phyloP scores from a whole-genome alignment of 2,888 invertebrate genomes.

The Phaedon cochleariae region DNA sequence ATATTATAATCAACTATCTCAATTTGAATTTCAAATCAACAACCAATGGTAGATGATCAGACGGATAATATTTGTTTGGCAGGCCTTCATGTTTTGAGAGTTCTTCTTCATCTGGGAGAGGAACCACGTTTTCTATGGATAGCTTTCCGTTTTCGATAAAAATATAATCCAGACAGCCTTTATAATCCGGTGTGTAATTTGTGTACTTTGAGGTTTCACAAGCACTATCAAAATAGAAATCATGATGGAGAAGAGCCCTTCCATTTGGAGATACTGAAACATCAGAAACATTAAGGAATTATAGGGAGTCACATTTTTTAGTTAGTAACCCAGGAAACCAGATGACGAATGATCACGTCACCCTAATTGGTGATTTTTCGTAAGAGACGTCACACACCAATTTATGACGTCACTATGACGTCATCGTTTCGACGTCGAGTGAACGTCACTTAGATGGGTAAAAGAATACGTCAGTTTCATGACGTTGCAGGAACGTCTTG shows the following conservation, averaged over 20 bases:
- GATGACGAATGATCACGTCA: no score
- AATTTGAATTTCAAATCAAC: conserved; percentile 71
- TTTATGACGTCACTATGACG: no score
- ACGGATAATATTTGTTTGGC: conserved; percentile 89
- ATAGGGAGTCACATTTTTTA: no score
- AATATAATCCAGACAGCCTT: conserved; percentile 91
- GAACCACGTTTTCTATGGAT: conserved; percentile 74
- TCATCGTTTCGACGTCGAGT: no score
- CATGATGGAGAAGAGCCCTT: conserved; percentile 46
- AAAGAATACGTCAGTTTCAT: no score
- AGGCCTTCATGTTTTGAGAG: conserved; percentile 78
- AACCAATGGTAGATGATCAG: conserved; percentile 90
- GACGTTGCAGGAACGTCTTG: no score
- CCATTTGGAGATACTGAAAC: conserved; percentile 68
- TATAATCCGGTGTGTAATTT: conserved; percentile 83
- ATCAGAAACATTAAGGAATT: conserved; percentile 14
- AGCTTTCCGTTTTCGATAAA: conserved; percentile 76
- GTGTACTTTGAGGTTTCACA: conserved; percentile 87
- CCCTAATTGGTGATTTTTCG: no score
- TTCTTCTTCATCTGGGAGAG: conserved; percentile 81
- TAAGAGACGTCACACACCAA: no score
- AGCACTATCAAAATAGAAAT: conserved; percentile 74
- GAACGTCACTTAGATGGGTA: no score
- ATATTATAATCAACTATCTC: conserved; percentile 7
- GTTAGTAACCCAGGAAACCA: no score